Percentiles rank a stretch among this genome's conserved stretches.
Evolutionary conservation across 2,113 vertebrate genomes (phyloP).

Genomic region (Chloebia gouldiae): DNA sequence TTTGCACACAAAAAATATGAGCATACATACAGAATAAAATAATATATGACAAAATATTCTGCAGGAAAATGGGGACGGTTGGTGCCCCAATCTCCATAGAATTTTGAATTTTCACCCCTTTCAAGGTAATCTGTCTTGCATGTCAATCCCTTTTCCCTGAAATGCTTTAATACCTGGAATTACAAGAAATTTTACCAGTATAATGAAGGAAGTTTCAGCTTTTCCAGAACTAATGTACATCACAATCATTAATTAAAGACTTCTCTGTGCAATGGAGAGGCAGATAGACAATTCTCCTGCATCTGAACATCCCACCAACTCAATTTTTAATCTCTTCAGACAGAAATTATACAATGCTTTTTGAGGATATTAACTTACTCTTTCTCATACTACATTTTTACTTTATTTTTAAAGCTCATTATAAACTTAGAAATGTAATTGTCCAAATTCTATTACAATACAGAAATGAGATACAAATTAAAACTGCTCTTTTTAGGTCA

Average conservation of each 20-base stretch:
- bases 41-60: not conserved
- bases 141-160: not conserved
- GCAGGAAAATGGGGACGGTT: not conserved
- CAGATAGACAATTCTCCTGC: not conserved
- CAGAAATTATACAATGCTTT: not conserved
- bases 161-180: not conserved
- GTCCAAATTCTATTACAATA: not conserved
- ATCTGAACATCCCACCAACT: not conserved
- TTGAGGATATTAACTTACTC: not conserved
- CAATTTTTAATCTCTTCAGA: not conserved
- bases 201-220: not conserved
- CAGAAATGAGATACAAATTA: not conserved
- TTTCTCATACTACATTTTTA: not conserved
- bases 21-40: not conserved
- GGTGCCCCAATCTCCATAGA: fast-evolving
- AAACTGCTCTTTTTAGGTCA: not conserved
- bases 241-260: not conserved
- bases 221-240: not conserved
- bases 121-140: not conserved
- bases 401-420: not conserved
- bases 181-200: not conserved
- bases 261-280: not conserved
- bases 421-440: not conserved
- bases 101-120: not conserved
- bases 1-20: not conserved